Percentiles rank a stretch among this genome's conserved stretches.
Conservation (phyloP, 1,140 invertebrate species). For the Tetragonula clypearis region DNA sequence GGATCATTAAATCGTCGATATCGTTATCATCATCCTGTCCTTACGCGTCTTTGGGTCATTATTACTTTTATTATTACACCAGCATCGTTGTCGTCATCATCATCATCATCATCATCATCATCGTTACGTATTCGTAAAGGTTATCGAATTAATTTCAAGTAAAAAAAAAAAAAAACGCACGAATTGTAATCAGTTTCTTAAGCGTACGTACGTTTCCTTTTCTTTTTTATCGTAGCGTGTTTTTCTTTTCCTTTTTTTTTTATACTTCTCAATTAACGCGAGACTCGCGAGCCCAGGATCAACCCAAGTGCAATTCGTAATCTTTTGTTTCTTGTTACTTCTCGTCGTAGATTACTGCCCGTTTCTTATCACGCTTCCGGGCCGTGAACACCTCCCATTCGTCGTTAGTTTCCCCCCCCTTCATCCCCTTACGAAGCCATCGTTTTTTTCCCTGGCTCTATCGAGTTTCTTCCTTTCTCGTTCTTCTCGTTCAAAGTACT, state of each 20-base stretch:
- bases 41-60: constrained; percentile 21
- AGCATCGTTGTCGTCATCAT: neutral
- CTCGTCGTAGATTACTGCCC: constrained; percentile 14
- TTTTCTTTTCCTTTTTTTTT: neutral
- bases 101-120: neutral
- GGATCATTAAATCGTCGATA: constrained; percentile 6
- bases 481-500: constrained; percentile 35
- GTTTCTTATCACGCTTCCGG: constrained; percentile 4
- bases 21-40: constrained; percentile 14
- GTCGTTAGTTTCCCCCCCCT: constrained; percentile 33
- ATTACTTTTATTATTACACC: neutral
- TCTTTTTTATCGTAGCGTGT: neutral
- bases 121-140: constrained; percentile 12
- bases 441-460: neutral
- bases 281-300: constrained; percentile 1
- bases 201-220: neutral
- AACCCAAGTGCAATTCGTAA: constrained; percentile 45
- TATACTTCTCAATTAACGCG: constrained; percentile 3
- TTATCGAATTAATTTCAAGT: constrained; percentile 3
- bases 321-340: constrained; percentile 39
- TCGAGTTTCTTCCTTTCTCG: neutral
- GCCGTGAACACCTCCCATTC: constrained; percentile 26
- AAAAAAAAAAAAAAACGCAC: neutral
- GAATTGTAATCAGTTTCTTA: constrained; percentile 8
- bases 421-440: constrained; percentile 12